Evolutionary conservation across 2,113 vertebrate genomes (phyloP).

Genomic region (Ramphastos sulfuratus): DNA sequence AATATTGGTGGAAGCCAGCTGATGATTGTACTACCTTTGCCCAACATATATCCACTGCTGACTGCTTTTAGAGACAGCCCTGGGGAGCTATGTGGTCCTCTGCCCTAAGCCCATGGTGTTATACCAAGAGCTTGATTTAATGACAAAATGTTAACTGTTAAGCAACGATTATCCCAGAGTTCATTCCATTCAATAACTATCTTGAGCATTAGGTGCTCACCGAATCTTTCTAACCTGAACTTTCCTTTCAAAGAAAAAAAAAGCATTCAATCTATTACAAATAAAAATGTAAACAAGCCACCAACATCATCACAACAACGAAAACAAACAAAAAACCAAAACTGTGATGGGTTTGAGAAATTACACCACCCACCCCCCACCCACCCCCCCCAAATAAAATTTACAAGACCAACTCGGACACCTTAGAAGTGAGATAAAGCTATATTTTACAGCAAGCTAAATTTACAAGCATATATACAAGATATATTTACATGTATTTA

Average conservation of each 20-base stretch:
- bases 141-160: not conserved
- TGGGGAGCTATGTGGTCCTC: not conserved
- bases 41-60: not conserved
- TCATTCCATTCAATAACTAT: not conserved
- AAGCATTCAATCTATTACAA: not conserved
- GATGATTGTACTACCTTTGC: not conserved
- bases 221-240: not conserved
- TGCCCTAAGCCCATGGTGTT: accelerated
- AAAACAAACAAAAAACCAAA: no score
- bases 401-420: no score
- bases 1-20: not conserved
- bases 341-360: no score
- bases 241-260: not conserved
- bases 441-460: no score
- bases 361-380: no score
- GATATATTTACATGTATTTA: no score
- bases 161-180: not conserved
- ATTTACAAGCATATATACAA: no score
- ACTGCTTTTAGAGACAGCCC: not conserved
- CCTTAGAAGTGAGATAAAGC: no score
- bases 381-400: no score
- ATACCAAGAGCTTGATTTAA: not conserved
- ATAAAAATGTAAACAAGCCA: no score
- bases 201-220: not conserved
- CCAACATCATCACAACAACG: no score